phyloP scores from a whole-genome alignment of 1,140 invertebrate genomes.

The Tribolium castaneum region DNA sequence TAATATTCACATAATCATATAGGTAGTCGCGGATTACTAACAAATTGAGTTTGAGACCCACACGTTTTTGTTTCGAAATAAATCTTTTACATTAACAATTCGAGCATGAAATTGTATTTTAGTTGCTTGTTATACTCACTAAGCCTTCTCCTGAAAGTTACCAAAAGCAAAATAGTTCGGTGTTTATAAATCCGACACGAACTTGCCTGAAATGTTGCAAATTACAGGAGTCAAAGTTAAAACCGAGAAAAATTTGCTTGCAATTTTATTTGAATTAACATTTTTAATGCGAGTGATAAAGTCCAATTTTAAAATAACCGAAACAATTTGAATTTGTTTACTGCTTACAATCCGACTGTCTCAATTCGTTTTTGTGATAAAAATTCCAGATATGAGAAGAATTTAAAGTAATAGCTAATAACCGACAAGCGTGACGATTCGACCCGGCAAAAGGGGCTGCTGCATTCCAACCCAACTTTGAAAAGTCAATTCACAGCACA shows the following conservation, averaged over 20 bases:
- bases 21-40: neutral
- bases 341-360: neutral
- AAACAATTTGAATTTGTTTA: slow-evolving; percentile 16
- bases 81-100: slow-evolving; percentile 19
- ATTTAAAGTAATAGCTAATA: slow-evolving; percentile 7
- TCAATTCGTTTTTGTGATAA: slow-evolving; percentile 2
- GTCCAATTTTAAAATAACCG: slow-evolving; percentile 5
- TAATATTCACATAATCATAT: neutral
- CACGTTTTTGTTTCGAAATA: neutral
- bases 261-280: no score
- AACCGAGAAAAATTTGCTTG: no score
- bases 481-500: neutral
- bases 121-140: neutral
- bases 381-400: slow-evolving; percentile 16
- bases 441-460: neutral
- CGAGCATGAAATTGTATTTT: slow-evolving; percentile 20
- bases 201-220: neutral
- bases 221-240: neutral
- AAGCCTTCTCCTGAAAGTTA: neutral
- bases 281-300: neutral
- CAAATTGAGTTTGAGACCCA: neutral
- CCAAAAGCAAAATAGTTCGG: slow-evolving; percentile 13
- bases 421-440: slow-evolving; percentile 4
- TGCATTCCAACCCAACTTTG: neutral
- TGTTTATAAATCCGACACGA: neutral